Evolutionary conservation across 2,888 invertebrate genomes (phyloP).

Genomic region (Myopa tessellatipennis): DNA sequence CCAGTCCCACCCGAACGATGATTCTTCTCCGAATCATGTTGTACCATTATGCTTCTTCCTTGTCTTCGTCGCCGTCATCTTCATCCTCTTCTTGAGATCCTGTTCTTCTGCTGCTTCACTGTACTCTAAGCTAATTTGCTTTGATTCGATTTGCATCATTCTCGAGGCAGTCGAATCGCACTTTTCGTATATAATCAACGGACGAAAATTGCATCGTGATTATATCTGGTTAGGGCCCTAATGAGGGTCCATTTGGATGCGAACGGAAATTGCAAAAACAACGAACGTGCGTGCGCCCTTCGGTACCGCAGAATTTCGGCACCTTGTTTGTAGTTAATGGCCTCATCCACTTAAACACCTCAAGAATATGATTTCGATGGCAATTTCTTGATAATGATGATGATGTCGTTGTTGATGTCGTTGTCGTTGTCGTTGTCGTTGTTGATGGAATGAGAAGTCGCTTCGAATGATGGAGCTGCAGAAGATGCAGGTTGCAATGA

Average conservation of each 20-base stretch:
- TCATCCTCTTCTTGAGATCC: too few relatives aligned
- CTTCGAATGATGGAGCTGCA: not conserved
- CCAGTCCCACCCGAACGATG: too few relatives aligned
- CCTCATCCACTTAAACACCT: slow-evolving; percentile 36
- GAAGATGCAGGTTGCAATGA: not conserved
- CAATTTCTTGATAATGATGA: slow-evolving; percentile 36
- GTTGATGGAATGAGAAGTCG: not conserved
- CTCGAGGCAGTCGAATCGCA: slow-evolving; percentile 24
- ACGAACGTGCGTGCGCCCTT: slow-evolving; percentile 18
- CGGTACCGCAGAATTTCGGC: slow-evolving; percentile 42
- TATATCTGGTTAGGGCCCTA: slow-evolving; percentile 59
- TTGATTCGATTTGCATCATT: slow-evolving; percentile 21
- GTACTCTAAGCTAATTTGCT: slow-evolving; percentile 12
- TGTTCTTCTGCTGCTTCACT: not conserved
- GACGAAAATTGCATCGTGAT: slow-evolving; percentile 59
- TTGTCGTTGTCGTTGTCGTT: not conserved
- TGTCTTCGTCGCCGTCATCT: not conserved
- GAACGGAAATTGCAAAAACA: slow-evolving; percentile 56
- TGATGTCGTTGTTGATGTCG: slow-evolving; percentile 13
- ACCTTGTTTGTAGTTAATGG: slow-evolving; percentile 49
- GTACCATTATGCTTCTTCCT: not conserved
- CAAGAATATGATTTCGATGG: slow-evolving; percentile 36
- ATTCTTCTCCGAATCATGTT: not conserved
- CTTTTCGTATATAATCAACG: slow-evolving; percentile 44
- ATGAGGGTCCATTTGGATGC: slow-evolving; percentile 64